Percentiles rank a stretch among this genome's conserved stretches.
phyloP scores from a whole-genome alignment of 2,888 invertebrate genomes.

The Drosophila lacicola region DNA sequence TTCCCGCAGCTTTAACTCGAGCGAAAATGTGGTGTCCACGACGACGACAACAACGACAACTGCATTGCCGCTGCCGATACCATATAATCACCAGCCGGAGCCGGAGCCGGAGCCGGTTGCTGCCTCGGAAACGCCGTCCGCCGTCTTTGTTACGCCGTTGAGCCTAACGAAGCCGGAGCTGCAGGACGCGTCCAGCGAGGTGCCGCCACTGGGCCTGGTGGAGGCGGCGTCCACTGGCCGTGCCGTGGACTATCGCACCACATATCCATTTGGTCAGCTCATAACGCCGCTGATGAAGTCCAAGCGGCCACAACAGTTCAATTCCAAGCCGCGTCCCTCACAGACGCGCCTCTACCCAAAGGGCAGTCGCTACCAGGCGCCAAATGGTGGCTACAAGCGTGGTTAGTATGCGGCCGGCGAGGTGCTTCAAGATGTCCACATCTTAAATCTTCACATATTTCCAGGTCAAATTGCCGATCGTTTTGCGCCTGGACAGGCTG shows the following conservation, averaged over 20 bases:
- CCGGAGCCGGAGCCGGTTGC: slow-evolving; percentile 12
- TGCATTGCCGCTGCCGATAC: slow-evolving; percentile 51
- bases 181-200: slow-evolving; percentile 18
- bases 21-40: slow-evolving; percentile 77
- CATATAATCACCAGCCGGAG: slow-evolving; percentile 63
- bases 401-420: slow-evolving; percentile 67
- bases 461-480: slow-evolving; percentile 80
- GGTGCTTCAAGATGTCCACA: slow-evolving; percentile 12
- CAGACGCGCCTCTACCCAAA: slow-evolving; percentile 42
- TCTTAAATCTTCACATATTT: neutral
- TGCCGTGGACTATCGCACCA: slow-evolving; percentile 80
- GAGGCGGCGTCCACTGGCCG: slow-evolving; percentile 81
- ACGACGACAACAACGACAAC: slow-evolving; percentile 33
- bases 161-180: slow-evolving; percentile 14
- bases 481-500: slow-evolving; percentile 83
- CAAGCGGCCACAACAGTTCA: slow-evolving; percentile 45
- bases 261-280: slow-evolving; percentile 83
- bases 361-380: slow-evolving; percentile 36
- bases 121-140: neutral
- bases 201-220: slow-evolving; percentile 14
- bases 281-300: slow-evolving; percentile 78
- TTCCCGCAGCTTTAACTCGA: slow-evolving; percentile 80
- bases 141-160: slow-evolving; percentile 64
- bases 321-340: slow-evolving; percentile 28
- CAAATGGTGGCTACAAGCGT: slow-evolving; percentile 43